phyloP scores from a whole-genome alignment of 2,797 vertebrate genomes.

The Alosa sapidissima region DNA sequence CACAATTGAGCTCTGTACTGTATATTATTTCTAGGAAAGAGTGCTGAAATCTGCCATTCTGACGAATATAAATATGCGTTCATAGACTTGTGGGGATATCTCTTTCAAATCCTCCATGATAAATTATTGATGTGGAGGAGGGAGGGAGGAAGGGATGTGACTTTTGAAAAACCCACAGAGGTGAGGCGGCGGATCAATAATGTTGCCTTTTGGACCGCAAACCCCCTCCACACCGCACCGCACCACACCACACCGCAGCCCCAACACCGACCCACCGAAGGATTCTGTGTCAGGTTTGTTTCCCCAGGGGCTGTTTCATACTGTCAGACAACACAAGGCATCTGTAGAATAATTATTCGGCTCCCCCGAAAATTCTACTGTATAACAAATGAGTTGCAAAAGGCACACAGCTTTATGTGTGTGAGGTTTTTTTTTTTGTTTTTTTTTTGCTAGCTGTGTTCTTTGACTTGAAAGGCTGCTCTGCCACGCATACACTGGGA shows the following conservation, averaged over 20 bases:
- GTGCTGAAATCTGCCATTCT: slow-evolving; percentile 12
- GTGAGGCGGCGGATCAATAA: slow-evolving; percentile 16
- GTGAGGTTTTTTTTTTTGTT: not conserved
- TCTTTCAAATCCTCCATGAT: slow-evolving; percentile 17
- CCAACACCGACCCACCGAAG: not conserved
- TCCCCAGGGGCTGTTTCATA: slow-evolving; percentile 9
- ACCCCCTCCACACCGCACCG: not conserved
- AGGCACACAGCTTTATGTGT: not conserved
- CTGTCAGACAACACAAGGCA: slow-evolving; percentile 15
- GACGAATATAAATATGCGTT: not conserved
- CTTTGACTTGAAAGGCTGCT: slow-evolving; percentile 1
- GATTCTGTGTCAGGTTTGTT: not conserved
- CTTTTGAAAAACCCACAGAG: slow-evolving; percentile 19
- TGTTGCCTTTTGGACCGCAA: slow-evolving; percentile 13
- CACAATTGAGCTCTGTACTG: not conserved
- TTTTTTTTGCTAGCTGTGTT: not conserved
- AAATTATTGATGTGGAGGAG: slow-evolving; percentile 19
- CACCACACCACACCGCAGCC: not conserved
- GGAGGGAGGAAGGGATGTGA: not conserved
- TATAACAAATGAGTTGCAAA: slow-evolving; percentile 21
- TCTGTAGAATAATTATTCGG: slow-evolving; percentile 4
- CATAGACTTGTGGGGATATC: slow-evolving; percentile 1
- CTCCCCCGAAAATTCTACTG: not conserved
- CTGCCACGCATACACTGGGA: not conserved
- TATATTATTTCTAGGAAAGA: not conserved